phyloP scores from a whole-genome alignment of 2,113 vertebrate species.

The Cathartes aura region DNA sequence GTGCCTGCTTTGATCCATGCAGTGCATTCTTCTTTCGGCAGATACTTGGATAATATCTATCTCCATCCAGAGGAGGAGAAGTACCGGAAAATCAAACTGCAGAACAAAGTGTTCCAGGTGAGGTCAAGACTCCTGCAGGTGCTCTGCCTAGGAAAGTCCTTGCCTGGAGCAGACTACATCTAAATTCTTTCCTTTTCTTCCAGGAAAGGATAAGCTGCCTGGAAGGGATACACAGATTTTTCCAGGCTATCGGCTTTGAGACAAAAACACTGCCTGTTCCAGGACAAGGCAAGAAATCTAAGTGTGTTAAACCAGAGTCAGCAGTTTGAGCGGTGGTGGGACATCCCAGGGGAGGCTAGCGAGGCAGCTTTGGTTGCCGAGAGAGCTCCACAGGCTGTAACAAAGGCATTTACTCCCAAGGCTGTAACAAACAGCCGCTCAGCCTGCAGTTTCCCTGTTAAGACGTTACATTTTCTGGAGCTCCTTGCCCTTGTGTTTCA shows the following conservation, averaged over 20 bases:
- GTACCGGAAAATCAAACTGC: constrained; percentile 91
- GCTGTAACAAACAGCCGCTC: not conserved
- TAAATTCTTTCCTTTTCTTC: not conserved
- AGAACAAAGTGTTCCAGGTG: constrained; percentile 96
- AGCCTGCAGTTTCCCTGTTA: not conserved
- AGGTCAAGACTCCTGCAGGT: not conserved
- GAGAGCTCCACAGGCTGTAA: not conserved
- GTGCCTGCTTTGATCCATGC: not conserved
- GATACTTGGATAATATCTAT: constrained; percentile 93
- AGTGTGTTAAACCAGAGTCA: not conserved
- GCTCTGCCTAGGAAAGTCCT: not conserved
- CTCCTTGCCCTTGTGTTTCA: not conserved
- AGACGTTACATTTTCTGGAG: fast-evolving
- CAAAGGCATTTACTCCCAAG: not conserved
- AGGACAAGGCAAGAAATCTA: constrained; percentile 81
- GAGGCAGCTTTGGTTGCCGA: not conserved
- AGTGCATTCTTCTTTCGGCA: not conserved
- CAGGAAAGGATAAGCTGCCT: constrained; percentile 89
- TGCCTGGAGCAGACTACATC: not conserved
- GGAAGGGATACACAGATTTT: constrained; percentile 87
- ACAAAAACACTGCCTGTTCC: constrained; percentile 77
- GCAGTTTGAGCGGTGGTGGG: not conserved
- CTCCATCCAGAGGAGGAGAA: constrained; percentile 92
- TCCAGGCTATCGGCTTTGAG: constrained; percentile 89
- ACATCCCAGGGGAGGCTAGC: not conserved